Conservation (phyloP, 2,888 invertebrate species). For the Patella pellucida region DNA sequence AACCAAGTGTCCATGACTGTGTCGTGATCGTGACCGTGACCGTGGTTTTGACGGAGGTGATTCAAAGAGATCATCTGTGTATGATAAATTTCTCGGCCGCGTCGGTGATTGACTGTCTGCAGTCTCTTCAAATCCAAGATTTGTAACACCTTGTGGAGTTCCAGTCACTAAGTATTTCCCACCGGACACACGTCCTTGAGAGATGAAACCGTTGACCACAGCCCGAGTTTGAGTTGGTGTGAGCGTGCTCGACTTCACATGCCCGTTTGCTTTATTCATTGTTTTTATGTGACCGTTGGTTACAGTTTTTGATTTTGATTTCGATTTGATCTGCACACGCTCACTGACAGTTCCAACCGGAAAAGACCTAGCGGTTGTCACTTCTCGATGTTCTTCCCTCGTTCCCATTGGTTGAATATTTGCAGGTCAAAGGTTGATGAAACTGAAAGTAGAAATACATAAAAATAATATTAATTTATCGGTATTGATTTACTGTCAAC, state of each 20-base stretch:
- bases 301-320: not conserved
- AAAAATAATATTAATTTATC: too few relatives aligned
- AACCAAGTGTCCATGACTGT: not conserved
- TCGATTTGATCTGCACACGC: not conserved
- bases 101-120: not conserved
- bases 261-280: not conserved
- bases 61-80: not conserved
- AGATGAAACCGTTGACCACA: not conserved
- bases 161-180: not conserved
- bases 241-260: not conserved
- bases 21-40: not conserved
- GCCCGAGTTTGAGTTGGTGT: not conserved
- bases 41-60: not conserved
- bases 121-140: not conserved
- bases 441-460: too few relatives aligned
- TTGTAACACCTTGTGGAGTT: not conserved
- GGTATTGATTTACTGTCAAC: too few relatives aligned
- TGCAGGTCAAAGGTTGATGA: too few relatives aligned
- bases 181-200: not conserved
- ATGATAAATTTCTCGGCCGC: not conserved
- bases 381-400: too few relatives aligned
- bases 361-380: not conserved
- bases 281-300: not conserved
- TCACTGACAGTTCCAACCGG: conserved; percentile 1
- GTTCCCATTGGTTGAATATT: too few relatives aligned